phyloP scores from a whole-genome alignment of 2,888 invertebrate genomes.

The Caenorhabditis sp. region DNA sequence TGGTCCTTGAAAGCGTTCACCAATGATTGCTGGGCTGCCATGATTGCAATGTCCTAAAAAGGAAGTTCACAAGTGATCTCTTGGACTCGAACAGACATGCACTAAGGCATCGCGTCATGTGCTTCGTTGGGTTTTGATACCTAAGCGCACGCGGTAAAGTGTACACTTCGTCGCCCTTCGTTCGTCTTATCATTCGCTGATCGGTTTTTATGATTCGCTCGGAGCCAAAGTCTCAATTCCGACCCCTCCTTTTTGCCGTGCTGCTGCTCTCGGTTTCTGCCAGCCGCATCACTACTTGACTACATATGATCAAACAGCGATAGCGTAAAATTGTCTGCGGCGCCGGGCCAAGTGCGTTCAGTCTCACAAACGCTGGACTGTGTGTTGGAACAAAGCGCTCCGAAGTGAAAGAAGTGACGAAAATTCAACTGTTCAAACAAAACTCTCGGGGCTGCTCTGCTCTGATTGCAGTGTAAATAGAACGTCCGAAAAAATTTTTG shows the following conservation, averaged over 20 bases:
- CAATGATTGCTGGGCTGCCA: constrained; percentile 24
- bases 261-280: constrained; percentile 11
- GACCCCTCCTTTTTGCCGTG: constrained; percentile 21
- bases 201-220: constrained; percentile 19
- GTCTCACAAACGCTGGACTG: constrained; percentile 30
- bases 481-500: constrained; percentile 55
- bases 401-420: constrained; percentile 50
- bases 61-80: constrained; percentile 6
- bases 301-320: constrained; percentile 61
- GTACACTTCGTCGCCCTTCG: constrained; percentile 9
- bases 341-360: constrained; percentile 41
- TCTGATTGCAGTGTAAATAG: constrained; percentile 60
- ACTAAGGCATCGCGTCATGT: background rate
- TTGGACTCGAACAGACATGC: constrained; percentile 16
- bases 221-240: constrained; percentile 30
- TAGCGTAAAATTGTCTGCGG: constrained; percentile 52
- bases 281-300: constrained; percentile 44
- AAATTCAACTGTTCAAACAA: constrained; percentile 61
- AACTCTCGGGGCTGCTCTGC: constrained; percentile 39
- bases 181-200: constrained; percentile 31
- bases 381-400: constrained; percentile 57
- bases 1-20: constrained; percentile 44
- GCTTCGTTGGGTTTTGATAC: background rate
- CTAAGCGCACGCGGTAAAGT: constrained; percentile 29
- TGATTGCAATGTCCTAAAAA: constrained; percentile 38